Evolutionary conservation across 2,797 vertebrate genomes (phyloP).

Genomic region (Natrix natrix): DNA sequence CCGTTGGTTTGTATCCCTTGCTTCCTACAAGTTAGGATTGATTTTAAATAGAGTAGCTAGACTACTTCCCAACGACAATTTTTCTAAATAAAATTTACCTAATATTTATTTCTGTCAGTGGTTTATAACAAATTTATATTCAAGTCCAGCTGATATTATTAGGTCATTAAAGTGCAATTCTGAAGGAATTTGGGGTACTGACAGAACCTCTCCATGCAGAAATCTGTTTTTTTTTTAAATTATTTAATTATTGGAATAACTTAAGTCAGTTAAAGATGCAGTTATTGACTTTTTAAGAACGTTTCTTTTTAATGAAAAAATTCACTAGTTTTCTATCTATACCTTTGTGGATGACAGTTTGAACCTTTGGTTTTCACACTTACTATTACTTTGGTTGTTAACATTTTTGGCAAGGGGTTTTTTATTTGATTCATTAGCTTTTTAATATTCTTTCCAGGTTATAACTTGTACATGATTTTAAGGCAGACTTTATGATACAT

Average conservation of each 20-base stretch:
- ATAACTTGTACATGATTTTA: background rate
- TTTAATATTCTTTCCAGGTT: background rate
- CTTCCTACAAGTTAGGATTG: background rate
- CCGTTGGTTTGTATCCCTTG: background rate
- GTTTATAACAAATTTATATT: background rate
- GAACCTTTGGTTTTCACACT: background rate
- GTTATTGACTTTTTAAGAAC: background rate
- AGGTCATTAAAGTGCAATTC: background rate
- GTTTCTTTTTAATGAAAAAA: background rate
- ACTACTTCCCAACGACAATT: too few species aligned
- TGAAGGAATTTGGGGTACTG: background rate
- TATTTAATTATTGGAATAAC: background rate
- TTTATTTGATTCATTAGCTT: background rate
- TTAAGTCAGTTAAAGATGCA: background rate
- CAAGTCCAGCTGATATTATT: too few species aligned
- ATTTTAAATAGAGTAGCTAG: background rate
- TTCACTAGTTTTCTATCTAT: background rate
- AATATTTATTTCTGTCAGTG: background rate
- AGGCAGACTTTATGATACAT: background rate
- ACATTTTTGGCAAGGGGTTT: background rate
- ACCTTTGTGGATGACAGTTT: too few species aligned
- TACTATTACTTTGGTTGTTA: background rate
- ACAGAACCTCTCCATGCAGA: background rate
- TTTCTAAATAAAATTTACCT: background rate
- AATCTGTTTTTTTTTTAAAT: background rate